phyloP scores from a whole-genome alignment of 2,113 vertebrate genomes.

The Geothlypis trichas region DNA sequence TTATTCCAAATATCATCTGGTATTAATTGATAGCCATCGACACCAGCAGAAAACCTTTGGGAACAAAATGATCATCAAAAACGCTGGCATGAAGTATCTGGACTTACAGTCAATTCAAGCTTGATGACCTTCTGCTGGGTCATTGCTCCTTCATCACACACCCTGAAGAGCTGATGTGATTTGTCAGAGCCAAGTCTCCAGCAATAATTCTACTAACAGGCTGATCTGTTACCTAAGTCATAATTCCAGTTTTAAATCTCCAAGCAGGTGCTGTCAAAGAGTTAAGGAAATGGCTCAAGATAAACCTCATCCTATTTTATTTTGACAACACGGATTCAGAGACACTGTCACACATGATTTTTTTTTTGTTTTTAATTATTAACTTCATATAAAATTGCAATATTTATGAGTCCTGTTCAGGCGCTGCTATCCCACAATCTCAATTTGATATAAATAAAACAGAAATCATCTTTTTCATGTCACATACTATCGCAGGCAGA shows the following conservation, averaged over 20 bases:
- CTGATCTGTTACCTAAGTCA: not conserved
- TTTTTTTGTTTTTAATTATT: not conserved
- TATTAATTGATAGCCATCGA: not conserved
- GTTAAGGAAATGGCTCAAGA: not conserved
- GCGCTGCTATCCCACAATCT: not conserved
- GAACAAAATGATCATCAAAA: not conserved
- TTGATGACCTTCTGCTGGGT: not conserved
- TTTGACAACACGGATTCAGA: not conserved
- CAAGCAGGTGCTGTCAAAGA: not conserved
- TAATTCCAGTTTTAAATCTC: not conserved
- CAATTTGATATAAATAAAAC: not conserved
- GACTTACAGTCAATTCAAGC: not conserved
- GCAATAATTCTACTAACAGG: not conserved
- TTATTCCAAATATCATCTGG: not conserved
- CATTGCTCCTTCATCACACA: not conserved
- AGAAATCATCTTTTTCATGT: not conserved
- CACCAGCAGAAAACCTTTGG: not conserved
- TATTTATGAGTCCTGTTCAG: not conserved
- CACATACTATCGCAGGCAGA: not conserved
- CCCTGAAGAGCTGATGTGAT: not conserved
- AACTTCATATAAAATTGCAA: not conserved
- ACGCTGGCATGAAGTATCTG: not conserved
- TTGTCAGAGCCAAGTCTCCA: not conserved
- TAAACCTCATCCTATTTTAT: not conserved
- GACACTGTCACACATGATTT: not conserved